Base-by-base conservation (phyloP, 2,888 invertebrate species). In the Philopedon plagiatum region DNA sequence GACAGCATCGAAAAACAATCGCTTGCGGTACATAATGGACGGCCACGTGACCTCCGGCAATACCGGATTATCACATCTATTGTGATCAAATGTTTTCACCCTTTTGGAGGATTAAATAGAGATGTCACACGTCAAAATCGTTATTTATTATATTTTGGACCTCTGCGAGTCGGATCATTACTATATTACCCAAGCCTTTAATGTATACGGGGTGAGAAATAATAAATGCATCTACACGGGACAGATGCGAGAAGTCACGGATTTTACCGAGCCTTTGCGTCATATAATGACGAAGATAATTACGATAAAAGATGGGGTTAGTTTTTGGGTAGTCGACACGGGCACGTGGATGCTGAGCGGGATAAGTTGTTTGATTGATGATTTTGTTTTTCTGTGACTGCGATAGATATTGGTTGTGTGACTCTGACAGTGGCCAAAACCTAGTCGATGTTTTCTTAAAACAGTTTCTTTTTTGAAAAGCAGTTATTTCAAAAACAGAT, bases 231-330 rank as follows among this genome's bases (percentile, higher is more conserved):
- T 70, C 29, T 70, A 34, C 51, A 37, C 29, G 64, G 64, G 71
- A 71, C 66, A 71, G 71, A 71, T 80, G 80, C 78, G 76, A 76
- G 73, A 75, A 80, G 80, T 81, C 81, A 81, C 78, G 81, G 80
- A 79, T 79, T 77, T 79, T 70, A 71, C 57, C 68, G 66, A 58
- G 73, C 75, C 71, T 75, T 79, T 77, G 76, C 78, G 79, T 77
- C 77, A 78, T n/a, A n/a, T 77, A 79, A 78, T 78, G 78, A 70
- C 71, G 57, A 44, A 64, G 71, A 74, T 74, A 74, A 74, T 74
- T 73, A 58, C 71, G 77, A 78, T 75, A 64, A 75, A 75, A 67
- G 75, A 75, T 75, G 66, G 75, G 75, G 75, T 75, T 75, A 66
- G 65, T 61, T 72, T 65, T 51, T 66, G 62, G 37, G 37, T 37